Percentiles rank a stretch among this genome's conserved stretches.
Conservation (phyloP, 2,797 vertebrate species). For the Coilia nasus region DNA sequence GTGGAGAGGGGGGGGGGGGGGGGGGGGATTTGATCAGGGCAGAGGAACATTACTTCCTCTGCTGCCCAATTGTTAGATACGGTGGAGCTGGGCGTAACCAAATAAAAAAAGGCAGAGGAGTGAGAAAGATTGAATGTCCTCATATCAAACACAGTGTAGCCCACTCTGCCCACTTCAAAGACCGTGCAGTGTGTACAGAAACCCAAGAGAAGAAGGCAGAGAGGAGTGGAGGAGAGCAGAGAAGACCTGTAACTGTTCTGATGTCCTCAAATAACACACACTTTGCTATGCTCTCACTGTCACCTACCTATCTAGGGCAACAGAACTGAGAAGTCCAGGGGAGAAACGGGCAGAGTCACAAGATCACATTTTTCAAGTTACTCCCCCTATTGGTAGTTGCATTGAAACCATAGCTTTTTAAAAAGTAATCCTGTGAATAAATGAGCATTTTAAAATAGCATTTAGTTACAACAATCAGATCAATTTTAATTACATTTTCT, state of each 20-base stretch:
- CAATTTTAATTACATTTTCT: no score
- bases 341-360: no score
- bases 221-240: background rate
- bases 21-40: constrained; percentile 46
- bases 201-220: background rate
- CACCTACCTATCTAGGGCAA: background rate
- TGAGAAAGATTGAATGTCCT: constrained; percentile 44
- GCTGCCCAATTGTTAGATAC: constrained; percentile 36
- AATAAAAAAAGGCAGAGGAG: constrained; percentile 44
- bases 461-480: no score
- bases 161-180: constrained; percentile 33
- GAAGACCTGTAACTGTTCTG: background rate
- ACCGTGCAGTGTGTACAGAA: background rate
- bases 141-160: constrained; percentile 38
- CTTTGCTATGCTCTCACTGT: background rate
- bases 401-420: no score
- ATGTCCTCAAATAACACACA: background rate
- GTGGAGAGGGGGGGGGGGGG: background rate
- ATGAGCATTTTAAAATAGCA: no score
- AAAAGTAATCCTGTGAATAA: no score
- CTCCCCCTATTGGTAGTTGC: no score
- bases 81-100: constrained; percentile 34
- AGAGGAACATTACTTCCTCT: constrained; percentile 35
- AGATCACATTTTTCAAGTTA: no score
- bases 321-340: no score